Evolutionary conservation across 2,888 invertebrate species (phyloP).

Genomic region (Siphonodentalium dalli): DNA sequence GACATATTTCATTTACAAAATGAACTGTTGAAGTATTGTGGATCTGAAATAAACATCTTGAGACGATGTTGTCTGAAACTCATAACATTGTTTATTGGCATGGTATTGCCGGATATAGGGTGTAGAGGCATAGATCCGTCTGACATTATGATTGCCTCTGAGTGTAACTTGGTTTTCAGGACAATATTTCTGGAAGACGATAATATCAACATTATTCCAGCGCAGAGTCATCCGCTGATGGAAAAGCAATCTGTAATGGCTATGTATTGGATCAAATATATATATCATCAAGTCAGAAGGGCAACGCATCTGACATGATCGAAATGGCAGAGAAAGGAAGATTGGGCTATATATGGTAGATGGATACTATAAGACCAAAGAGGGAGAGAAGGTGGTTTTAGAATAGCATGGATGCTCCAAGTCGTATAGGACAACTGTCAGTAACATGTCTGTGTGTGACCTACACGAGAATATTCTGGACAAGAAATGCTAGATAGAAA

Average conservation of each 20-base stretch:
- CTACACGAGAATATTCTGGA: conserved; percentile 16
- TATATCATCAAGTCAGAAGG: background rate
- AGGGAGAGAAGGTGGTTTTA: conserved; percentile 10
- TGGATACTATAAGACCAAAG: conserved; percentile 13
- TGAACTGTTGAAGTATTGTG: conserved; percentile 23
- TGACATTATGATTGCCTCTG: conserved; percentile 27
- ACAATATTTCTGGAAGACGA: conserved; percentile 20
- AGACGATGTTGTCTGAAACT: conserved; percentile 22
- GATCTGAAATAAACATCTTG: conserved; percentile 23
- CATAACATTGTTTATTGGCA: conserved; percentile 11
- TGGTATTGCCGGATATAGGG: conserved; percentile 11
- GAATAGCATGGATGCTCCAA: conserved; percentile 25
- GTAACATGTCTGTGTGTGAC: conserved; percentile 18
- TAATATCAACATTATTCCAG: too few species aligned
- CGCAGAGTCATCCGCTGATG: too few species aligned
- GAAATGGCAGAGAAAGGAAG: conserved; percentile 16
- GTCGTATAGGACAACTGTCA: conserved; percentile 16
- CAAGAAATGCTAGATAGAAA: conserved; percentile 17
- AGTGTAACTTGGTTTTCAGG: conserved; percentile 24
- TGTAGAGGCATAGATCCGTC: conserved; percentile 24
- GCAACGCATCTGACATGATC: conserved; percentile 13
- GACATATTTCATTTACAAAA: too few species aligned
- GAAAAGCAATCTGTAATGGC: too few species aligned
- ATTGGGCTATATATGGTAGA: too few species aligned
- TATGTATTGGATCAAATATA: background rate